A percentile compares a stretch with the other conserved stretches of the same genome.
Conservation (phyloP, 1,140 invertebrate genomes). For the Drosophila nannoptera region DNA sequence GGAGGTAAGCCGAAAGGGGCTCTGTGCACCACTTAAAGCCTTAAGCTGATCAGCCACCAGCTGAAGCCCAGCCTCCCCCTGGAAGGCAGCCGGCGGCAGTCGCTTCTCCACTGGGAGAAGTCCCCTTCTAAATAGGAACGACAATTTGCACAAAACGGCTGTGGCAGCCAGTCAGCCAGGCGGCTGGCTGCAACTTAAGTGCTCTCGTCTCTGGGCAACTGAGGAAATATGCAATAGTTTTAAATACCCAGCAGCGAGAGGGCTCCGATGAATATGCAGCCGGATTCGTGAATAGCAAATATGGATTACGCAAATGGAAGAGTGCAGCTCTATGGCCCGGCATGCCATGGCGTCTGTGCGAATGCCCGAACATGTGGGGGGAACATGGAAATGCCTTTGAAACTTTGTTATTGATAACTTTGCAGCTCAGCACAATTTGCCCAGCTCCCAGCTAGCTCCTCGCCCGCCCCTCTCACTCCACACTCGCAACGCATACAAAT, state of each 20-base stretch:
- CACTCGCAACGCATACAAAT: constrained; percentile 17
- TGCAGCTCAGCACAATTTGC: not conserved
- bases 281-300: constrained; percentile 1
- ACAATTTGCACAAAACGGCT: constrained; percentile 30
- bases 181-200: constrained; percentile 54
- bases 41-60: constrained; percentile 41
- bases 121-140: constrained; percentile 53
- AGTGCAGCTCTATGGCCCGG: not conserved
- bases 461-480: not conserved
- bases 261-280: not conserved
- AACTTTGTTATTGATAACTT: constrained; percentile 8
- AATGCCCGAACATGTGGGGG: not conserved
- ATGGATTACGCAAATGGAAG: not conserved
- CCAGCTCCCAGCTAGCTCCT: too few species aligned
- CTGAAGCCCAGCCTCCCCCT: constrained; percentile 30
- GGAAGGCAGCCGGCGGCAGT: constrained; percentile 16
- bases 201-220: constrained; percentile 35
- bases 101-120: constrained; percentile 31
- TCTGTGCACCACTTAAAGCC: constrained; percentile 10
- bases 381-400: not conserved
- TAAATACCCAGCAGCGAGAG: not conserved
- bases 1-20: not conserved
- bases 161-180: constrained; percentile 11
- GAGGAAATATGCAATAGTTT: constrained; percentile 3
- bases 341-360: not conserved